Evolutionary conservation across 2,113 vertebrate species (phyloP).

Genomic region (Calidris pygmaea): DNA sequence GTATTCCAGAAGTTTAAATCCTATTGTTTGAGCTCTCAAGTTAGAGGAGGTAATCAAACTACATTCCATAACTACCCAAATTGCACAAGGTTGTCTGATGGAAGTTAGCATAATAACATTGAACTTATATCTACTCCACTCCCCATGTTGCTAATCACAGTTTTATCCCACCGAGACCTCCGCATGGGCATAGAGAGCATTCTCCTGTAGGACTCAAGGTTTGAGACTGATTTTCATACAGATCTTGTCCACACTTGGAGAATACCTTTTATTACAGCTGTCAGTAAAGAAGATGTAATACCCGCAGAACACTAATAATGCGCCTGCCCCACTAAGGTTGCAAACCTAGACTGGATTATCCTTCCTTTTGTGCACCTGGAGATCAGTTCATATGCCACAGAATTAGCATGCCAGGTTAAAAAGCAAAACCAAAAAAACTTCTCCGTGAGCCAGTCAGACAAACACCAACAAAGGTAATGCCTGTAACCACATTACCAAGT

Average conservation of each 20-base stretch:
- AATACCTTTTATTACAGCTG: neutral
- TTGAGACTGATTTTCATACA: neutral
- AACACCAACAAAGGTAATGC: neutral
- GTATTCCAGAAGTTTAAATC: constrained; percentile 6
- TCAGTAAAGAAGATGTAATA: neutral
- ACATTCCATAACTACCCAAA: neutral
- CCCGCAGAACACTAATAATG: neutral
- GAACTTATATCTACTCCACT: constrained; percentile 14
- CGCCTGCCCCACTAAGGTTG: neutral
- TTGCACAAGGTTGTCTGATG: neutral
- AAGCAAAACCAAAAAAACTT: neutral
- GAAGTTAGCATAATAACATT: neutral
- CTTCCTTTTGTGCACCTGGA: neutral
- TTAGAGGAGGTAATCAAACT: neutral
- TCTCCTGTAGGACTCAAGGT: neutral
- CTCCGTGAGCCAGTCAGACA: neutral
- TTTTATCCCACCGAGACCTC: neutral
- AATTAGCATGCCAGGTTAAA: neutral
- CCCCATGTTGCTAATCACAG: neutral
- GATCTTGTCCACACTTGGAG: neutral
- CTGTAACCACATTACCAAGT: neutral
- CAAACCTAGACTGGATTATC: neutral
- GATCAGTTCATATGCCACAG: neutral
- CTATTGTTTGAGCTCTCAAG: neutral
- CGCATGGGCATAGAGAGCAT: neutral